Percentiles rank a stretch among this genome's conserved stretches.
Evolutionary conservation across 1,140 invertebrate species (phyloP).

Genomic region (Conus ventricosus): DNA sequence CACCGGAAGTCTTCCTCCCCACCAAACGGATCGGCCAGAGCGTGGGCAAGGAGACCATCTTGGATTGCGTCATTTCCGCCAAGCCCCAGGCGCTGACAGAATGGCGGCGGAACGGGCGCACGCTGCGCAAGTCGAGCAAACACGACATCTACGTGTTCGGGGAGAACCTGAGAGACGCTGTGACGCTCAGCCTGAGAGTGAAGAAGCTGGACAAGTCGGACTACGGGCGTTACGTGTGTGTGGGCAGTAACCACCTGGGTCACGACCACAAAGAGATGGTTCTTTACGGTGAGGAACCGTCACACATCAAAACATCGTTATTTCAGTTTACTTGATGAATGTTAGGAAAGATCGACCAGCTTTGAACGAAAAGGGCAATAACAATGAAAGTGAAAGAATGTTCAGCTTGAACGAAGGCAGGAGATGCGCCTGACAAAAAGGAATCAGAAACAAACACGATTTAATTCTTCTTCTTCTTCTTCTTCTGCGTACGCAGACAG

Average conservation of each 20-base stretch:
- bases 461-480: too few species aligned
- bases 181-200: conserved; percentile 88
- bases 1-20: conserved; percentile 62
- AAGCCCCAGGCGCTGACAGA: conserved; percentile 89
- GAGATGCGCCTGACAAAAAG: too few species aligned
- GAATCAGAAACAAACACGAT: too few species aligned
- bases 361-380: too few species aligned
- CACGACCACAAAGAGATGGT: conserved; percentile 88
- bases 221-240: conserved; percentile 91
- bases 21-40: conserved; percentile 61
- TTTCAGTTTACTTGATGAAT: background rate
- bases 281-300: conserved; percentile 84
- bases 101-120: conserved; percentile 87
- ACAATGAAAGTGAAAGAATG: too few species aligned
- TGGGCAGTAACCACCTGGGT: conserved; percentile 92
- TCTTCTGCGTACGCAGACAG: too few species aligned
- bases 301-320: too few species aligned
- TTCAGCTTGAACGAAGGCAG: too few species aligned
- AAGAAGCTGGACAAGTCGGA: conserved; percentile 85
- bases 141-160: conserved; percentile 85
- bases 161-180: conserved; percentile 82
- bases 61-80: conserved; percentile 92
- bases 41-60: conserved; percentile 74
- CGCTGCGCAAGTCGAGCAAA: conserved; percentile 72
- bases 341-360: background rate